Evolutionary conservation across 2,113 vertebrate species (phyloP).

Genomic region (Peucedramus taeniatus): DNA sequence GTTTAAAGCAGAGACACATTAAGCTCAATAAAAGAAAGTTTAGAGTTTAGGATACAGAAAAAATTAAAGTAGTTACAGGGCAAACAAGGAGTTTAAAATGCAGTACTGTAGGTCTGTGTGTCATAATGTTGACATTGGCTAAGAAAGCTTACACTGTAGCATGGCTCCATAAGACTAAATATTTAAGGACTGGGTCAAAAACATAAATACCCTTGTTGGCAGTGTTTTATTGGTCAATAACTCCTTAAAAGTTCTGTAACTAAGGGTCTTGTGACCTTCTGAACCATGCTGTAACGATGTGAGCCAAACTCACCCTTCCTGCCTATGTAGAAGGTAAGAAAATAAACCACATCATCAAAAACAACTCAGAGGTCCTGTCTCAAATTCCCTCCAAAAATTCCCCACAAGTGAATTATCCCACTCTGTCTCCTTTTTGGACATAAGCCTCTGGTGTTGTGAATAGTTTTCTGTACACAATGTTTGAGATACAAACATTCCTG

Average conservation of each 20-base stretch:
- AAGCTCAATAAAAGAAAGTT: not conserved
- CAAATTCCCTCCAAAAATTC: not conserved
- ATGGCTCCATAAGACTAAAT: not conserved
- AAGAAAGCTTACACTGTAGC: not conserved
- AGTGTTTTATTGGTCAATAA: not conserved
- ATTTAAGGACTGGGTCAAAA: not conserved
- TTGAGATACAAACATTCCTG: not conserved
- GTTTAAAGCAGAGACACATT: not conserved
- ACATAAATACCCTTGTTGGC: not conserved
- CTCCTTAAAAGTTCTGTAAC: not conserved
- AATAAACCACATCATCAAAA: not conserved
- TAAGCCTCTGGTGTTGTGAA: too few relatives aligned
- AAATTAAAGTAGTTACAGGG: not conserved
- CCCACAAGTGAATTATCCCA: not conserved
- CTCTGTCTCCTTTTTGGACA: too few relatives aligned
- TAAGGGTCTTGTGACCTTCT: not conserved
- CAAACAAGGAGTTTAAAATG: not conserved
- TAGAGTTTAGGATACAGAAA: not conserved
- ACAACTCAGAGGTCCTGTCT: not conserved
- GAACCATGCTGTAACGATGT: not conserved
- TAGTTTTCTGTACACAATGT: too few relatives aligned
- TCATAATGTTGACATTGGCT: not conserved
- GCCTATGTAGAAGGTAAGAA: not conserved
- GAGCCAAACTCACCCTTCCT: not conserved
- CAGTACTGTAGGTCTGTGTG: not conserved